These are phyloP conservation scores for Fregata magnificens DNA, from an alignment of 2,113 vertebrate genomes.

Conservation along the genomic window DNA sequence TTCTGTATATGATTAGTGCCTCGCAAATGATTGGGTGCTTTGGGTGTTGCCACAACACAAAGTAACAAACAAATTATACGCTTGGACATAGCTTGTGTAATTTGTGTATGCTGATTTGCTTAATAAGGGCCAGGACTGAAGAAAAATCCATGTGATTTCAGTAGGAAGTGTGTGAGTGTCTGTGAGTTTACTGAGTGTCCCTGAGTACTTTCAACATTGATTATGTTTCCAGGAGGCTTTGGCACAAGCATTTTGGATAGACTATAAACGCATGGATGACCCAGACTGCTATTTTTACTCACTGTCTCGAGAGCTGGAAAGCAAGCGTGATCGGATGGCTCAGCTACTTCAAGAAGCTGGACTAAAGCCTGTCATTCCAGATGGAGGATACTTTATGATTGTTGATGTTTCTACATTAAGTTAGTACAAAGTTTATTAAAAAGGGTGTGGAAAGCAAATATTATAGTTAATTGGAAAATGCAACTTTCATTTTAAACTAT, in stretches of 20 bases:
- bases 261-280: constrained; percentile 84
- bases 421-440: constrained; percentile 63
- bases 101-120: background rate
- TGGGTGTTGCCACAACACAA: background rate
- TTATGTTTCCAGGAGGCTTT: constrained; percentile 85
- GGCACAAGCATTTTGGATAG: constrained; percentile 83
- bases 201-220: background rate
- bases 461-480: background rate
- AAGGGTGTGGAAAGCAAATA: background rate
- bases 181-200: background rate
- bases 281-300: constrained; percentile 91
- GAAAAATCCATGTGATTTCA: background rate
- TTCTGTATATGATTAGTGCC: background rate
- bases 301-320: constrained; percentile 84
- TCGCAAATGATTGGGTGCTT: background rate
- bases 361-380: constrained; percentile 87
- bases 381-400: constrained; percentile 96
- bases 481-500: background rate
- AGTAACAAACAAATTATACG: background rate
- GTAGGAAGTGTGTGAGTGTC: background rate
- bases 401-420: constrained; percentile 87
- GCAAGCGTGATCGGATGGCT: constrained; percentile 87
- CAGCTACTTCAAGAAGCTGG: constrained; percentile 80
- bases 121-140: background rate
- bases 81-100: background rate